Conservation (phyloP, 37 sponge, comb jelly and placozoan species). For the Cliona cf. orientalis region DNA sequence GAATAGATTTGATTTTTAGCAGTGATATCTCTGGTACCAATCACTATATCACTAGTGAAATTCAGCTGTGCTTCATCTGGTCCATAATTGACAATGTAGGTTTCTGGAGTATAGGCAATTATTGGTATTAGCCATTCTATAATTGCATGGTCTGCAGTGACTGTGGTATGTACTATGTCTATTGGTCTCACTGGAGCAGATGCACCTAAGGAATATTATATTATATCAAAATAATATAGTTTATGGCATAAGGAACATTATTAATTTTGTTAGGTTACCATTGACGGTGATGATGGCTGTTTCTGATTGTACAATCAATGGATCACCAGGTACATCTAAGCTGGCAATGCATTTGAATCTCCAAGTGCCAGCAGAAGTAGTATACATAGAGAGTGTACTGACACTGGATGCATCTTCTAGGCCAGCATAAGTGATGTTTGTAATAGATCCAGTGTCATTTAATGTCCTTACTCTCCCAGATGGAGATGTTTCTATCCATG, state of each 20-base stretch:
- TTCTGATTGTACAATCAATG: neutral
- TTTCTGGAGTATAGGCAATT: constrained; percentile 13
- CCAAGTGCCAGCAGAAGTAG: neutral
- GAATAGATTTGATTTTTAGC: constrained; percentile 18
- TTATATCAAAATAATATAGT: neutral
- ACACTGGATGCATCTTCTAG: neutral
- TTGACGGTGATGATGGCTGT: neutral
- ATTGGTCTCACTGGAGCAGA: constrained; percentile 1
- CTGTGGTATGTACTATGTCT: neutral
- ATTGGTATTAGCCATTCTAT: constrained; percentile 2
- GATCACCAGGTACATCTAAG: constrained; percentile 23
- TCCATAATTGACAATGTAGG: constrained; percentile 6
- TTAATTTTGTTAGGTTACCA: too few species aligned
- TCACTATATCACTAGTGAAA: neutral
- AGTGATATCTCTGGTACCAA: neutral
- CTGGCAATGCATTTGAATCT: constrained; percentile 1
- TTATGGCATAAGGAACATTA: neutral
- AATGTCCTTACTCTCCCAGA: neutral
- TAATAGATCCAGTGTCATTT: neutral
- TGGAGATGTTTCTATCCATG: neutral
- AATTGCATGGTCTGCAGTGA: neutral
- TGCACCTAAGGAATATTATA: neutral
- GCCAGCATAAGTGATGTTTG: neutral
- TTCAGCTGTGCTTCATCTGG: neutral
- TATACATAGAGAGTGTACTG: neutral